Percentiles rank a stretch among this genome's conserved stretches.
phyloP scores from a whole-genome alignment of 2,113 vertebrate species.

The Antidorcas marsupialis region DNA sequence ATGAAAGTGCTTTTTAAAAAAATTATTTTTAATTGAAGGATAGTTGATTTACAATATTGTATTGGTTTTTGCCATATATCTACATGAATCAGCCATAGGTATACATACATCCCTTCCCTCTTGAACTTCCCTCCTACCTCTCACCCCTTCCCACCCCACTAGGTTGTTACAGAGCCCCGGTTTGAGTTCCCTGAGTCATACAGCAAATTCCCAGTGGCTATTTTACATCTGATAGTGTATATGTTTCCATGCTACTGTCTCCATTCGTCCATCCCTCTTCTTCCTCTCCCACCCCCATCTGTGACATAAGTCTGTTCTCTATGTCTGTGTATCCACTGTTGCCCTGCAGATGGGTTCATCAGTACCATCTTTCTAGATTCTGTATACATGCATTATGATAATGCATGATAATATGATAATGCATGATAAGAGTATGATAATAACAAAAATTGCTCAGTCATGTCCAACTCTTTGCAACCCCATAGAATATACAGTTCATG shows the following conservation, averaged over 20 bases:
- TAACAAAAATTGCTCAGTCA: not conserved
- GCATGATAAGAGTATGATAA: not conserved
- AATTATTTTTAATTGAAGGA: not conserved
- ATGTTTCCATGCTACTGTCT: not conserved
- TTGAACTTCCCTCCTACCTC: not conserved
- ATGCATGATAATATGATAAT: not conserved
- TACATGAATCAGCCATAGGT: not conserved
- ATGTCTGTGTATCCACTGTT: not conserved
- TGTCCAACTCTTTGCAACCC: not conserved
- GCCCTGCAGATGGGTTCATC: not conserved
- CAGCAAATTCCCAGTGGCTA: not conserved
- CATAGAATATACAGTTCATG: not conserved
- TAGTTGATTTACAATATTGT: not conserved
- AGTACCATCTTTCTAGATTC: not conserved
- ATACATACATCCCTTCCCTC: not conserved
- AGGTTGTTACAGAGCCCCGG: fast-evolving
- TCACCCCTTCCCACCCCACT: not conserved
- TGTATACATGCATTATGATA: not conserved
- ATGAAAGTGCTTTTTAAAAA: not conserved
- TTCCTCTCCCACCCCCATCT: not conserved
- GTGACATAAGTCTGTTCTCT: not conserved
- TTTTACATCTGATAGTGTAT: not conserved
- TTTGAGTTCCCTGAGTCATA: not conserved
- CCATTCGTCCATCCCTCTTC: not conserved
- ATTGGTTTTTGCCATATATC: not conserved